phyloP scores from a whole-genome alignment of 2,113 vertebrate genomes.

The Salvelinus fontinalis region DNA sequence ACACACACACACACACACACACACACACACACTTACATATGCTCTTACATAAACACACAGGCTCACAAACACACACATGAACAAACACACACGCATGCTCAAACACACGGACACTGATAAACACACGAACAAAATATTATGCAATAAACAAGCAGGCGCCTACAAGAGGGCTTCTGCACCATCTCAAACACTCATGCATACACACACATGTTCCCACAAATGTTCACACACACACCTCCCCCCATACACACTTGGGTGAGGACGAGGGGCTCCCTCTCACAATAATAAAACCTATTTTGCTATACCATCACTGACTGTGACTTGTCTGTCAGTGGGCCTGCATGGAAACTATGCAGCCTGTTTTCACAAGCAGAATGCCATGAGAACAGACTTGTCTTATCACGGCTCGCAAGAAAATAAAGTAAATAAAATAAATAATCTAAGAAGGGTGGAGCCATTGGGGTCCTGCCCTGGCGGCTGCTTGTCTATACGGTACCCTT shows the following conservation, averaged over 20 bases:
- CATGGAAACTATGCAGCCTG: slow-evolving; percentile 57
- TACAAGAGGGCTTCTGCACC: no score
- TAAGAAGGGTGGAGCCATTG: no score
- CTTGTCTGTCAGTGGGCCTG: slow-evolving; percentile 51
- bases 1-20: slow-evolving; percentile 4
- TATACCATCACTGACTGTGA: slow-evolving; percentile 15
- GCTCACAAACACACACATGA: no score
- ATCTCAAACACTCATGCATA: no score
- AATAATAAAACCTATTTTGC: not conserved
- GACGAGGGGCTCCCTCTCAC: no score
- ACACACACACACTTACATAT: not conserved
- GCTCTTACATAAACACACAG: no score
- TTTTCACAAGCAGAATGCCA: slow-evolving; percentile 48
- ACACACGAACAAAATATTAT: slow-evolving; percentile 27
- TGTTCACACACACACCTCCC: not conserved
- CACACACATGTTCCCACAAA: no score
- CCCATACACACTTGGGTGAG: not conserved
- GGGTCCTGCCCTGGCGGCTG: no score
- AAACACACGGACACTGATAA: slow-evolving; percentile 26
- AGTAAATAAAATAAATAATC: no score
- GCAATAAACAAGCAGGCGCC: not conserved
- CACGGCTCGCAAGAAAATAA: no score
- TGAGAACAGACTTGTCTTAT: slow-evolving; percentile 13
- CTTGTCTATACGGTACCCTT: no score
- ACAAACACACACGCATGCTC: no score